Evolutionary conservation across 2,797 vertebrate genomes (phyloP).

Genomic region (Dicrostonyx torquatus): DNA sequence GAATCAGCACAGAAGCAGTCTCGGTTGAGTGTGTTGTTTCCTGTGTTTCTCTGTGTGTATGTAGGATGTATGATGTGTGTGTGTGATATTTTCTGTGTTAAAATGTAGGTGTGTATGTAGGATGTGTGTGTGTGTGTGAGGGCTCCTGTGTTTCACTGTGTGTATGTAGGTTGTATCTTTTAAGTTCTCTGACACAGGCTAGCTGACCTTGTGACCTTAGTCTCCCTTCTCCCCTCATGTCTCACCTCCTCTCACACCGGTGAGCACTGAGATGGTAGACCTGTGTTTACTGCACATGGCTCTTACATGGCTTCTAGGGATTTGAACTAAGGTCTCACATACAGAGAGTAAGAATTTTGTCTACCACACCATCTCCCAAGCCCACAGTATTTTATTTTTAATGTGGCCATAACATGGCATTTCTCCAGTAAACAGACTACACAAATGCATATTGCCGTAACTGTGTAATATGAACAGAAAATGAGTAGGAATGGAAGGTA

Average conservation of each 20-base stretch:
- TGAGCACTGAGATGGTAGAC: not conserved
- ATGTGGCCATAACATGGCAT: not conserved
- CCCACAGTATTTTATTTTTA: not conserved
- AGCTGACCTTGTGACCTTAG: not conserved
- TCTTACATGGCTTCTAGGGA: not conserved
- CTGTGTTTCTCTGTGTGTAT: not conserved
- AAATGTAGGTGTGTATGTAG: not conserved
- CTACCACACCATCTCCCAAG: not conserved
- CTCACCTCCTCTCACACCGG: not conserved
- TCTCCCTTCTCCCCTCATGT: not conserved
- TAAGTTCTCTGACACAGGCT: not conserved
- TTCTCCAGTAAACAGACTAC: slow-evolving; percentile 35
- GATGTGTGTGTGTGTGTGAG: not conserved
- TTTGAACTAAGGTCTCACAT: not conserved
- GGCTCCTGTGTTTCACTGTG: not conserved
- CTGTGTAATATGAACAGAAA: not conserved
- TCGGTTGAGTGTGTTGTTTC: slow-evolving; percentile 12
- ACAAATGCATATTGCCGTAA: slow-evolving; percentile 29
- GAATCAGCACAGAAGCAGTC: slow-evolving; percentile 36
- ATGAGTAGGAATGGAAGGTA: not conserved
- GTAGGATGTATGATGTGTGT: not conserved
- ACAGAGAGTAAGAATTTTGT: not conserved
- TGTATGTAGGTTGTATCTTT: not conserved
- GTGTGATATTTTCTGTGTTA: no score
- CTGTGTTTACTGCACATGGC: not conserved